Evolutionary conservation across 2,888 invertebrate species (phyloP).

Genomic region (Harpalus rubripes): DNA sequence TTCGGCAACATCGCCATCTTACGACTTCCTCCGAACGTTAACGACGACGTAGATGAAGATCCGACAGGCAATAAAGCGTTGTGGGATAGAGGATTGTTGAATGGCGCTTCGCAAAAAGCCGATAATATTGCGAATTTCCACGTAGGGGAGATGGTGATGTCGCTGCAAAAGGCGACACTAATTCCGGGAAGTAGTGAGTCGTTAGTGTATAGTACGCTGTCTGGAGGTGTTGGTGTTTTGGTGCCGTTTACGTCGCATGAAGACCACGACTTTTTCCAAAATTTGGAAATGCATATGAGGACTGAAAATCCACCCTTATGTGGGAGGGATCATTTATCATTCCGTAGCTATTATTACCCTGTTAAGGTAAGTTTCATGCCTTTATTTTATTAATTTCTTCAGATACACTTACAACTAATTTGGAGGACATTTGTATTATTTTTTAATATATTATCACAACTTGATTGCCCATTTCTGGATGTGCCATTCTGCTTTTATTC

Average conservation of each 20-base stretch:
- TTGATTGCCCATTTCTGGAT: no score
- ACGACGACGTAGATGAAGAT: slow-evolving; percentile 99
- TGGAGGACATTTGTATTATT: no score
- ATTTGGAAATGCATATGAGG: slow-evolving; percentile 99
- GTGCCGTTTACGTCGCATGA: slow-evolving; percentile 97
- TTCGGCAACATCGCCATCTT: slow-evolving; percentile 97
- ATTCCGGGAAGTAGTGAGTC: slow-evolving; percentile 99
- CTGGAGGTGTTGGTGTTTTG: slow-evolving; percentile 95
- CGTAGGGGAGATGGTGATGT: slow-evolving; percentile 96
- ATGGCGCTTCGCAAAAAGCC: slow-evolving; percentile 98
- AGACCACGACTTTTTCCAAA: slow-evolving; percentile 99
- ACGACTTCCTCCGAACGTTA: slow-evolving; percentile 92
- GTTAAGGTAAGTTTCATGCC: slow-evolving; percentile 85
- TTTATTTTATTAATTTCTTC: not conserved
- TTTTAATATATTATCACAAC: no score
- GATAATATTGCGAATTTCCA: slow-evolving; percentile 96
- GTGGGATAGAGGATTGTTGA: slow-evolving; percentile 95
- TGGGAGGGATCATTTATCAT: slow-evolving; percentile 98
- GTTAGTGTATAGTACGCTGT: slow-evolving; percentile 96
- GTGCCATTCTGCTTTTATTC: no score
- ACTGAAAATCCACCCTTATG: slow-evolving; percentile 97
- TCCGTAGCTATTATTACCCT: slow-evolving; percentile 97
- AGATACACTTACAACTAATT: not conserved
- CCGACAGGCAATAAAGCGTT: slow-evolving; percentile 98
- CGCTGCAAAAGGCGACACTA: slow-evolving; percentile 96